phyloP scores from a whole-genome alignment of 2,888 invertebrate species.

The Melieria crassipennis region DNA sequence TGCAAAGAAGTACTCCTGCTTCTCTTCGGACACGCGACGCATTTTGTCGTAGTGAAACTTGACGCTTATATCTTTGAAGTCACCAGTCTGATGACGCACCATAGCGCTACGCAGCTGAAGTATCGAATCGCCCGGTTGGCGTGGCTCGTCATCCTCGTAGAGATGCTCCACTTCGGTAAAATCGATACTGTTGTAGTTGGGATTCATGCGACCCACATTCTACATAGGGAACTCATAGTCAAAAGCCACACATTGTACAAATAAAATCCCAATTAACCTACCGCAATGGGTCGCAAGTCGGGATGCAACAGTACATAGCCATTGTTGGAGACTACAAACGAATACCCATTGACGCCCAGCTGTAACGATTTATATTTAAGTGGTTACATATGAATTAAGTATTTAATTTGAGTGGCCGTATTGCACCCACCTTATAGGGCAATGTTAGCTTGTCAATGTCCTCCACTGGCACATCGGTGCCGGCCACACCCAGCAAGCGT shows the following conservation, averaged over 20 bases:
- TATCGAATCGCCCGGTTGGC: constrained; percentile 72
- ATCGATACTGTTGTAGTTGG: constrained; percentile 97
- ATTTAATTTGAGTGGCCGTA: neutral
- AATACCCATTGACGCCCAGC: constrained; percentile 96
- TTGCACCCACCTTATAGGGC: constrained; percentile 80
- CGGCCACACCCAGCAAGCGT: constrained; percentile 91
- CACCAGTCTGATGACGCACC: constrained; percentile 76
- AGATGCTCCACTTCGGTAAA: constrained; percentile 93
- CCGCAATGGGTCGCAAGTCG: constrained; percentile 83
- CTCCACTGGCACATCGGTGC: constrained; percentile 83
- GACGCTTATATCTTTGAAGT: constrained; percentile 74
- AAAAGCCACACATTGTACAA: neutral
- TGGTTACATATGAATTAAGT: neutral
- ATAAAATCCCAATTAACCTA: constrained; percentile 66
- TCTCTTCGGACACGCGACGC: constrained; percentile 82
- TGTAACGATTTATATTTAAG: constrained; percentile 56
- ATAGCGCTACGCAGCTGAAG: constrained; percentile 71
- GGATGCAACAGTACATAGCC: constrained; percentile 96
- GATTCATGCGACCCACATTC: constrained; percentile 70
- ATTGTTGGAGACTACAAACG: constrained; percentile 96
- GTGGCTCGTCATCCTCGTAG: constrained; percentile 73
- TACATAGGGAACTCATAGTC: constrained; percentile 30
- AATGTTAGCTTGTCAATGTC: constrained; percentile 90
- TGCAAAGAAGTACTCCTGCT: constrained; percentile 85
- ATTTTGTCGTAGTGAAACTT: constrained; percentile 87